Conservation (phyloP, 2,797 vertebrate genomes). For the Erethizon dorsatum region DNA sequence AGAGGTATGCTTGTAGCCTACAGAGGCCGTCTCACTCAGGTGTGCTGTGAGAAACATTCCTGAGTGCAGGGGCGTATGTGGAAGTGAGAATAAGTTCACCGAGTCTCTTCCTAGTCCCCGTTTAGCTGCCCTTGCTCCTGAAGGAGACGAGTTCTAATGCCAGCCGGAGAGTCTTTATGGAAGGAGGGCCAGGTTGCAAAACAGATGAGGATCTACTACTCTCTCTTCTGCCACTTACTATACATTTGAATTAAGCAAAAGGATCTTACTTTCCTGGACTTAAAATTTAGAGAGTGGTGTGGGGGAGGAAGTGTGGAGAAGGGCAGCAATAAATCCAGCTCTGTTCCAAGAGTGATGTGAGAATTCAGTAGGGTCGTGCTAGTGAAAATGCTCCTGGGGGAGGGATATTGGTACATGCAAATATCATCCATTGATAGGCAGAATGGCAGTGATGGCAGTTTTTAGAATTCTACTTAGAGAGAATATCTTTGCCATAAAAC, state of each 20-base stretch:
- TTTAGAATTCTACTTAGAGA: conserved; percentile 41
- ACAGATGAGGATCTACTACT: neutral
- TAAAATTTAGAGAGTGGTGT: neutral
- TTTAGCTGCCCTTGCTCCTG: conserved; percentile 18
- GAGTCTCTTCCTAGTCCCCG: neutral
- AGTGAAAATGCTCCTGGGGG: neutral
- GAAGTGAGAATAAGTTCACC: neutral
- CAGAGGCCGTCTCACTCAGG: neutral
- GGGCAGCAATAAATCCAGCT: neutral
- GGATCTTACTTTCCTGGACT: neutral
- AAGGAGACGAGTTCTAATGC: neutral
- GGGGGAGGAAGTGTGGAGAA: neutral
- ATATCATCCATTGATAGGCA: neutral
- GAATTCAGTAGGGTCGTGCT: neutral
- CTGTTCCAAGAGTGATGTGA: neutral
- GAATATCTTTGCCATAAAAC: neutral
- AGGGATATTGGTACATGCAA: neutral
- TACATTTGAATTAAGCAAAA: neutral
- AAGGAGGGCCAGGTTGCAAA: neutral
- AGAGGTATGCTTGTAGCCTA: neutral
- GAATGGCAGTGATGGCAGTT: neutral
- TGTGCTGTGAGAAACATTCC: neutral
- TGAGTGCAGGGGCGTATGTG: neutral
- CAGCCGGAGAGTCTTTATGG: neutral
- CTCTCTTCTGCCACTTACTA: neutral